These are phyloP conservation scores for Drosophila ercepeae DNA, from an alignment of 1,140 invertebrate genomes.

Conservation along the genomic window DNA sequence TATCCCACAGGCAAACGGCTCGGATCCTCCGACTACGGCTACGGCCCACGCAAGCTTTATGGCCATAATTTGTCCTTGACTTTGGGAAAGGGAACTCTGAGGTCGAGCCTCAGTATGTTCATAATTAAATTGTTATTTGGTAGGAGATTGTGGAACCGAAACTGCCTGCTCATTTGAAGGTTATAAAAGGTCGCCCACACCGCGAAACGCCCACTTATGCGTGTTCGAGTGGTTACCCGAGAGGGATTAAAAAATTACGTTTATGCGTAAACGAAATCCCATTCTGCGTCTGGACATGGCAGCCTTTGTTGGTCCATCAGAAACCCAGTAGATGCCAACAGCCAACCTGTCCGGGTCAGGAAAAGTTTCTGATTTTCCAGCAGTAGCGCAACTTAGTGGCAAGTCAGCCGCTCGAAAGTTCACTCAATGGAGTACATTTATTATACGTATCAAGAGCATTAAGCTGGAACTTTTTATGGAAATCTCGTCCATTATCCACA, in stretches of 20 bases:
- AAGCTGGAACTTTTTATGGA: constrained; percentile 3
- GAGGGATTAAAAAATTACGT: constrained; percentile 60
- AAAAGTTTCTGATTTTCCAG: constrained; percentile 38
- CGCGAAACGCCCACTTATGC: constrained; percentile 29
- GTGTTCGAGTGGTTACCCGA: constrained; percentile 21
- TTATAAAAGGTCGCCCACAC: constrained; percentile 61
- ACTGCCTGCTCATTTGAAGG: constrained; percentile 70
- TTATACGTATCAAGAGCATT: constrained; percentile 66
- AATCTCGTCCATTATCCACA: constrained; percentile 8
- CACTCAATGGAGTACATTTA: constrained; percentile 45
- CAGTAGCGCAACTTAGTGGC: constrained; percentile 59
- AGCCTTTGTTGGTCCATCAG: constrained; percentile 16
- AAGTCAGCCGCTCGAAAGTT: constrained; percentile 46
- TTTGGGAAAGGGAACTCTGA: constrained; percentile 22
- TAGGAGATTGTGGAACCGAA: constrained; percentile 41
- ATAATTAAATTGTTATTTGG: constrained; percentile 78
- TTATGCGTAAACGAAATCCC: constrained; percentile 43
- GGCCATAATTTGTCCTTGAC: constrained; percentile 75
- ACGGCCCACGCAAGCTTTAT: constrained; percentile 55
- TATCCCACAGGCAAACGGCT: constrained; percentile 65
- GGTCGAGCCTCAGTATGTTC: constrained; percentile 30
- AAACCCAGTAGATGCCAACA: not conserved
- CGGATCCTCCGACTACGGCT: not conserved
- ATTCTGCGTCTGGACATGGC: constrained; percentile 19
- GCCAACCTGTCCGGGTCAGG: constrained; percentile 3